Conservation (phyloP, 92 coral and sea anemone genomes). For the Pocillopora grandis region DNA sequence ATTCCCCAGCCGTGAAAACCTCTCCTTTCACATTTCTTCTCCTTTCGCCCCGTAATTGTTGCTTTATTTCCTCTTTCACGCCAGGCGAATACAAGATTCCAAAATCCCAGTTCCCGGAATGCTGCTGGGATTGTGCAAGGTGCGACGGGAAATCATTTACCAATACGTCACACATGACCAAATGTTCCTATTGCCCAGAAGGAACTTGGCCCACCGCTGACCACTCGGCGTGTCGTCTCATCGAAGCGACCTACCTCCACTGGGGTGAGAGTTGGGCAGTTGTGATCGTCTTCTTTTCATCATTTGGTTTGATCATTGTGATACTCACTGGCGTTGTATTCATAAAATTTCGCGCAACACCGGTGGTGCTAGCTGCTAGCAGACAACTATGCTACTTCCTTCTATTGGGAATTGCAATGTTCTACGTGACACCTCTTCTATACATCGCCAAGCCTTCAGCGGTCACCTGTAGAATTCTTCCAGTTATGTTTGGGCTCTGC, state of each 20-base stretch:
- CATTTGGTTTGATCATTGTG: slow-evolving; percentile 44
- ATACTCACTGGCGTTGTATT: slow-evolving; percentile 51
- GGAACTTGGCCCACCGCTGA: slow-evolving; percentile 69
- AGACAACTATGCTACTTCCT: slow-evolving; percentile 69
- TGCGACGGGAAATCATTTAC: slow-evolving; percentile 65
- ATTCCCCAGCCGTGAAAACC: too few species aligned
- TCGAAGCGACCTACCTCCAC: slow-evolving; percentile 52
- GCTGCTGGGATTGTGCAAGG: slow-evolving; percentile 78
- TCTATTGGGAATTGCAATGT: slow-evolving; percentile 64
- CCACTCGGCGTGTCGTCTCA: slow-evolving; percentile 61
- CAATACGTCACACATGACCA: slow-evolving; percentile 55
- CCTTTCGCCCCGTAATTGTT: neutral
- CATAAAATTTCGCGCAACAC: slow-evolving; percentile 51
- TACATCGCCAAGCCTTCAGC: slow-evolving; percentile 53
- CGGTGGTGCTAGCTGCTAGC: slow-evolving; percentile 77
- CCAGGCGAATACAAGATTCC: slow-evolving; percentile 67
- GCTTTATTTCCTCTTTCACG: neutral
- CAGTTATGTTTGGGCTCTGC: slow-evolving; percentile 68
- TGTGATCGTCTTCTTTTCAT: slow-evolving; percentile 52
- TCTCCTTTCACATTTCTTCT: too few species aligned
- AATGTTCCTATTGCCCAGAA: slow-evolving; percentile 67
- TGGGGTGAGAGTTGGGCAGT: slow-evolving; percentile 62
- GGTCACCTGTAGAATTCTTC: slow-evolving; percentile 55
- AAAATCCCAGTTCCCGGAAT: slow-evolving; percentile 66
- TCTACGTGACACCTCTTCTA: slow-evolving; percentile 59